Base-by-base conservation (phyloP, 2,888 invertebrate species). In the Nomada flava region DNA sequence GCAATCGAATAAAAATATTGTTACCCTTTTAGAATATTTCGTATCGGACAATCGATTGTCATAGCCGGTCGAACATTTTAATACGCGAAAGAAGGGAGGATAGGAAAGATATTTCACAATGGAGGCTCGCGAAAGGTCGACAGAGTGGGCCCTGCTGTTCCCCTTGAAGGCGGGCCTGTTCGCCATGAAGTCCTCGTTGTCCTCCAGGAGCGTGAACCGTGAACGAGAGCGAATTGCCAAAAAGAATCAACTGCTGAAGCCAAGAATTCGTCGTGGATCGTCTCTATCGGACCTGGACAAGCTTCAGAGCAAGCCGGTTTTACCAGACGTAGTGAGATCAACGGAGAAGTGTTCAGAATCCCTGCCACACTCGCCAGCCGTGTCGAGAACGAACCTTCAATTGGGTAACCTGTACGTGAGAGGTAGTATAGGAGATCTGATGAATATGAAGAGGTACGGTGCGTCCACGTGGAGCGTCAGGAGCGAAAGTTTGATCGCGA, bases 361-460 rank as follows among this genome's bases (percentile, higher is more conserved):
- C 11, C 90, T 95, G 26, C 95, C 95, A 1, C 95, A 95, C 74
- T 95, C 95, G 57, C 95, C 95, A 0, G 94, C 94, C 5, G 83
- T 95, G 71, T 95, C 95, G 4, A 92, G 95, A 57, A 94, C 94
- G 26, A 93, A 94, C 82, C 89, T 95, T 36, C 90, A 91, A 29
- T 68, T 91, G 18, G 87, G 89, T 15, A 91, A 87, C 63, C 86
- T 89, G n/a, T 90, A 92, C 23, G 91, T 92, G 0, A 89, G 93
- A 0, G 96, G 96, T 23, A 96, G 96, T 88, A 96, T 97, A 64
- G 97, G 97, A 2, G 97, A 97, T 92, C 94, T 97, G 89, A 97
- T 97, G 97, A 97, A 97, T 93, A 93, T 95, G 89, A 96, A 96
- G 89, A 96, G 95, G 91, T 97, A 96, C 90, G 96, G 96, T 81